phyloP scores from a whole-genome alignment of 2,888 invertebrate genomes.

The Sphaerophoria rueppellii region DNA sequence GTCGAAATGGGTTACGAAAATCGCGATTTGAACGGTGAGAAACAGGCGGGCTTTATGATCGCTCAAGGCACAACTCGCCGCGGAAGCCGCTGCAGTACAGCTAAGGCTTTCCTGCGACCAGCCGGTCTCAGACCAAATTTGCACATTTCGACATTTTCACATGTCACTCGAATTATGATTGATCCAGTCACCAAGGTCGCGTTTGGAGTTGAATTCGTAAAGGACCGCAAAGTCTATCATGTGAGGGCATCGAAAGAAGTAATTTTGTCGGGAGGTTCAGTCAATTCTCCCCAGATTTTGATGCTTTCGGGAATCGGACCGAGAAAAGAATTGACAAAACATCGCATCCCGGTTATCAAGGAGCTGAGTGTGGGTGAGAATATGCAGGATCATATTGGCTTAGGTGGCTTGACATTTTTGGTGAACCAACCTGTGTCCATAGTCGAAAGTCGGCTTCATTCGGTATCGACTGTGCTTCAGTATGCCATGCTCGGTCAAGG shows the following conservation, averaged over 20 bases:
- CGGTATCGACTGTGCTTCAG: constrained; percentile 90
- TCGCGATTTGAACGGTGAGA: constrained; percentile 93
- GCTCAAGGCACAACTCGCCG: constrained; percentile 91
- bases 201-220: constrained; percentile 91
- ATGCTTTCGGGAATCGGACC: constrained; percentile 96
- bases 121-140: constrained; percentile 91
- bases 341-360: constrained; percentile 90
- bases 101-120: constrained; percentile 93
- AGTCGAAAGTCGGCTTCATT: constrained; percentile 90
- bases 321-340: constrained; percentile 87
- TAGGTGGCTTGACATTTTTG: constrained; percentile 92
- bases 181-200: constrained; percentile 89
- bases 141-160: constrained; percentile 92
- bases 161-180: constrained; percentile 89
- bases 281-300: constrained; percentile 96
- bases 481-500: constrained; percentile 93
- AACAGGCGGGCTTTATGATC: constrained; percentile 94
- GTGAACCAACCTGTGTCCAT: constrained; percentile 91
- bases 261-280: constrained; percentile 93
- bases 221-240: constrained; percentile 88
- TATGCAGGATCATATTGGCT: constrained; percentile 93
- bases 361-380: constrained; percentile 93
- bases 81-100: constrained; percentile 93
- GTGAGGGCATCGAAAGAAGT: constrained; percentile 93
- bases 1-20: constrained; percentile 92